These are phyloP conservation scores for Damaliscus lunatus DNA, from an alignment of 2,113 vertebrate genomes.

Conservation along the genomic window DNA sequence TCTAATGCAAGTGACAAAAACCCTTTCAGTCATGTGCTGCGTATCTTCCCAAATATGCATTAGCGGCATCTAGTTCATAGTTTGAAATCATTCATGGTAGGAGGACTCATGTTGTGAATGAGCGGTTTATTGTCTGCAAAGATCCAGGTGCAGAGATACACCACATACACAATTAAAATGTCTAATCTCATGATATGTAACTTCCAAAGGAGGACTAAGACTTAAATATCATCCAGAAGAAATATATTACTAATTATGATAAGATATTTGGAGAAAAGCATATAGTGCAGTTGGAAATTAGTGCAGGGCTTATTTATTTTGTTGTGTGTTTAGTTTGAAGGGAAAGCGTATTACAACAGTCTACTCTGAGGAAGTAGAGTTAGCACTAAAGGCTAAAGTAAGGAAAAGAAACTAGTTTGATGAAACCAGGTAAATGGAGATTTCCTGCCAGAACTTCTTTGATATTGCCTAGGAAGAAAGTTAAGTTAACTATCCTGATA, in stretches of 20 bases:
- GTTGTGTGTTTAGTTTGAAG: background rate
- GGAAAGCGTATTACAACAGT: background rate
- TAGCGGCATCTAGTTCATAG: background rate
- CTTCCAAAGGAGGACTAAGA: background rate
- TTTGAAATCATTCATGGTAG: background rate
- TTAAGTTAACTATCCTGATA: background rate
- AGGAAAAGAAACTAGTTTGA: background rate
- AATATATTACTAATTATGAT: background rate
- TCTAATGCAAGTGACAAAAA: background rate
- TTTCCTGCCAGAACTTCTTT: background rate
- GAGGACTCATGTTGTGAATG: background rate
- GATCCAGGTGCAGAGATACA: background rate
- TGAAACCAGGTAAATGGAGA: background rate
- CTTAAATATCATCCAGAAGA: background rate
- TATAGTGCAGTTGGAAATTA: background rate
- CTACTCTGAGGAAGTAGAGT: background rate
- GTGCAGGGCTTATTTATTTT: background rate
- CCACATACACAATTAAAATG: background rate
- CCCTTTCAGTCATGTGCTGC: background rate
- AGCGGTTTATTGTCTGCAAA: background rate
- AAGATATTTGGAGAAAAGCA: background rate
- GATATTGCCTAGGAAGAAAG: background rate
- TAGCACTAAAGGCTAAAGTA: background rate
- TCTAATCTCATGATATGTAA: background rate
- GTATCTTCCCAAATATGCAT: background rate